Evolutionary conservation across 2,888 invertebrate species (phyloP).

Genomic region (Eupithecia exiguata): DNA sequence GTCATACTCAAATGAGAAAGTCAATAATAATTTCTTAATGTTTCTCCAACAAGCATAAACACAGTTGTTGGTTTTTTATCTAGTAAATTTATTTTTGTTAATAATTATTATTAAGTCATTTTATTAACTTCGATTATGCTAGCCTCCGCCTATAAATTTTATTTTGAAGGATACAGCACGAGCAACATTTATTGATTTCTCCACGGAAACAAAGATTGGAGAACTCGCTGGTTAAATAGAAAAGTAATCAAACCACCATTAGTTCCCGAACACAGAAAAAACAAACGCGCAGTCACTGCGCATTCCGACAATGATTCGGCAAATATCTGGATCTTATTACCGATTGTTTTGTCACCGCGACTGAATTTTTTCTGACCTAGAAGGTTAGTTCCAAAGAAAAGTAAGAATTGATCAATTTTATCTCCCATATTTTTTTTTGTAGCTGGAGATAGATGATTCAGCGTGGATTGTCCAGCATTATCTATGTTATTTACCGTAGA

Average conservation of each 20-base stretch:
- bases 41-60: too few species aligned
- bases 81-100: too few species aligned
- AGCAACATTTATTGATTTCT: neutral
- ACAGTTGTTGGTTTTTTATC: too few species aligned
- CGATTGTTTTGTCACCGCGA: constrained; percentile 71
- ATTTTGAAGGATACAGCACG: neutral
- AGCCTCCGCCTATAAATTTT: neutral
- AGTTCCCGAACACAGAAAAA: constrained; percentile 49
- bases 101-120: too few species aligned
- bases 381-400: neutral
- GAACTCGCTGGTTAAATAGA: constrained; percentile 19
- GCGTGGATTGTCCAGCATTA: too few species aligned
- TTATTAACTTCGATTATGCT: too few species aligned
- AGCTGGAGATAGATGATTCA: too few species aligned
- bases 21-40: too few species aligned
- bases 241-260: constrained; percentile 41
- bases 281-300: constrained; percentile 62
- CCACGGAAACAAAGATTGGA: neutral
- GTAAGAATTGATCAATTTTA: neutral
- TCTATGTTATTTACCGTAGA: too few species aligned
- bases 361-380: constrained; percentile 53
- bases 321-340: constrained; percentile 70
- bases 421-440: too few species aligned
- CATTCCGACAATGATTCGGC: constrained; percentile 68
- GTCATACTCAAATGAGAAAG: too few species aligned